Evolutionary conservation across 2,888 invertebrate species (phyloP).

Genomic region (Metellina segmentata): DNA sequence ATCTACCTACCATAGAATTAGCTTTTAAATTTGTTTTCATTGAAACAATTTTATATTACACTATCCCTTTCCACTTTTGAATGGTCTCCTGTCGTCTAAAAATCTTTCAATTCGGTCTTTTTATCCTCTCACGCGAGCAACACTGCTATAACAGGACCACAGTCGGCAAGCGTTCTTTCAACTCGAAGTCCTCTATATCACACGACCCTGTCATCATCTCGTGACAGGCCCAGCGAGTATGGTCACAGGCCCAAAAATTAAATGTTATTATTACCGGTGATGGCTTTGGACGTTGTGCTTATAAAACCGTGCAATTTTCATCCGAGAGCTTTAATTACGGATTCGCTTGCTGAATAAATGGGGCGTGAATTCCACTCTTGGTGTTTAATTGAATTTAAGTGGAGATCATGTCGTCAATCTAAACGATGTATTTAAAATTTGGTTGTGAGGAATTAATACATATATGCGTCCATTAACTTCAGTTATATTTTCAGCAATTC

Average conservation of each 20-base stretch:
- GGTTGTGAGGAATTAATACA: not conserved
- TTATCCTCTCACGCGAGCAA: too few species aligned
- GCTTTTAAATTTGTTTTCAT: too few species aligned
- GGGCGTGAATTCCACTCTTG: not conserved
- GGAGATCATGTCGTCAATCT: not conserved
- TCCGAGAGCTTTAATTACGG: constrained; percentile 19
- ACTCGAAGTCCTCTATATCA: not conserved
- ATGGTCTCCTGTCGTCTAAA: too few species aligned
- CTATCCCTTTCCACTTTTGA: too few species aligned
- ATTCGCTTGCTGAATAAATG: not conserved
- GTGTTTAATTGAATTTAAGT: constrained; percentile 5
- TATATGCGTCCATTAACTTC: not conserved
- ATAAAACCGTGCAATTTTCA: constrained; percentile 22
- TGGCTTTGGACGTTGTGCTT: not conserved
- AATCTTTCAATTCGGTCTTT: too few species aligned
- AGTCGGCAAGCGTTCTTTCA: not conserved
- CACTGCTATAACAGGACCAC: too few species aligned
- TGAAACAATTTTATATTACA: too few species aligned
- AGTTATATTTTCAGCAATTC: not conserved
- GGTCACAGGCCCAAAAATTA: constrained; percentile 20
- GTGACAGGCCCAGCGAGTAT: constrained; percentile 11
- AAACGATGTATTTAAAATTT: not conserved
- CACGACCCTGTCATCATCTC: constrained; percentile 3
- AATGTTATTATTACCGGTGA: constrained; percentile 12
- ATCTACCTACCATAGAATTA: too few species aligned